A percentile compares a stretch with the other conserved stretches of the same genome.
Conservation (phyloP, 2,113 vertebrate species). For the Genyomyrus donnyi region DNA sequence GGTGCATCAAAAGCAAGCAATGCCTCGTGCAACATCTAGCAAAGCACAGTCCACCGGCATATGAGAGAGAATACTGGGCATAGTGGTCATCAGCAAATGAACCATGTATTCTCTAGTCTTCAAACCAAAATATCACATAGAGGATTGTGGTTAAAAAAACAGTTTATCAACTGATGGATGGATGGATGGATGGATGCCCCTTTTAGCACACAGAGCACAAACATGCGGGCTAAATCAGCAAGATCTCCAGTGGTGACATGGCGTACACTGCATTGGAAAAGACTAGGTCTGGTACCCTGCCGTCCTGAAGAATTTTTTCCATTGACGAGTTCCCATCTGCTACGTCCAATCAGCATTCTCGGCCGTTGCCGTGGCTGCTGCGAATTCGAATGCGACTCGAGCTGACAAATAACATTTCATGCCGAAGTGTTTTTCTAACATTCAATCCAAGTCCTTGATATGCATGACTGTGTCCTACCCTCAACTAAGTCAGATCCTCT, state of each 20-base stretch:
- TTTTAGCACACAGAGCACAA: not conserved
- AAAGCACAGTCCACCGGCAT: not conserved
- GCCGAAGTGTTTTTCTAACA: not conserved
- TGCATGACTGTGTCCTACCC: not conserved
- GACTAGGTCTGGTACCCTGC: not conserved
- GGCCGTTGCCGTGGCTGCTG: not conserved
- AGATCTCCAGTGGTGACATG: not conserved
- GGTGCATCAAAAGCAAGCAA: not conserved
- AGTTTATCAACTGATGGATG: not conserved
- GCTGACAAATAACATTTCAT: not conserved
- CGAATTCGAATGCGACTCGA: not conserved
- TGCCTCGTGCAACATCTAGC: not conserved
- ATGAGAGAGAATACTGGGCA: not conserved
- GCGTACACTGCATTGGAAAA: not conserved
- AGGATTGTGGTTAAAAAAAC: not conserved
- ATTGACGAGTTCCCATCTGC: not conserved
- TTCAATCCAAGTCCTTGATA: not conserved
- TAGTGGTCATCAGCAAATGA: not conserved
- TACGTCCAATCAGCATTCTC: not conserved
- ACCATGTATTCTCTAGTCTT: not conserved
- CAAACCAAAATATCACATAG: not conserved
- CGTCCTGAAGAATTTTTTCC: not conserved
- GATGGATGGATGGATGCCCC: not conserved
- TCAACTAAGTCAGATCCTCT: not conserved
- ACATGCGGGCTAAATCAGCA: not conserved